Evolutionary conservation across 2,888 invertebrate species (phyloP), one percentile per base, ranked within the genome.

Genomic region (Caenorhabditis japonica): DNA sequence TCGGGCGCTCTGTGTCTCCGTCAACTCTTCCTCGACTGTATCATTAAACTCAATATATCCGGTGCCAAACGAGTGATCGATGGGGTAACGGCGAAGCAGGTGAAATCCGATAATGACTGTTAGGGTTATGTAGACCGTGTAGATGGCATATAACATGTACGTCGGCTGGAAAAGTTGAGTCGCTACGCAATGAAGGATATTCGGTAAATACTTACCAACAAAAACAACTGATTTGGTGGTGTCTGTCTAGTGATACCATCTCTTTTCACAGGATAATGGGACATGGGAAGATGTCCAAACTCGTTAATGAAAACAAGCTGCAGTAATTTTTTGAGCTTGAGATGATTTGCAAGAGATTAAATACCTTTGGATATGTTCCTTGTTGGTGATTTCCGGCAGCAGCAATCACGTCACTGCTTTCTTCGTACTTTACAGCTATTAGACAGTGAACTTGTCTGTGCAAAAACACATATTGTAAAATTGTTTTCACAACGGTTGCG

Each of bases 121-220:
- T 4, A 66, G 34, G 10, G 21, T 3, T 4, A 10, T 10, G 33
- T 51, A 51, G n/a, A 44, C 7, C 1, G 30, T 15, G 23, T 43
- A 30, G 36, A 51, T 23, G 17, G 41, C 10, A 13, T 33, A 43
- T 12, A 43, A 30, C 25, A 47, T 19, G 44, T 34, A 44, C 27
- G 39, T 4, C 21, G 66, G 51, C 66, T 56, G 62, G n/a, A 61
- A 53, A 19, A 30, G 10, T 30, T 10, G 5, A 30, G n/a, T n/a
- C n/a, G n/a, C n/a, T n/a, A n/a, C n/a, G n/a, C n/a, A n/a, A n/a
- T n/a, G n/a, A n/a, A n/a, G n/a, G n/a, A n/a, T n/a, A n/a, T n/a
- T n/a, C n/a, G n/a, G n/a, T n/a, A n/a, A n/a, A n/a, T n/a, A 33
- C 46, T 17, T 5, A 64, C 64, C 55, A 64, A 39, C 41, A 64